Evolutionary conservation across 2,888 invertebrate genomes (phyloP), one percentile per base, ranked within the genome.

Genomic region (Temnothorax rugatulus): DNA sequence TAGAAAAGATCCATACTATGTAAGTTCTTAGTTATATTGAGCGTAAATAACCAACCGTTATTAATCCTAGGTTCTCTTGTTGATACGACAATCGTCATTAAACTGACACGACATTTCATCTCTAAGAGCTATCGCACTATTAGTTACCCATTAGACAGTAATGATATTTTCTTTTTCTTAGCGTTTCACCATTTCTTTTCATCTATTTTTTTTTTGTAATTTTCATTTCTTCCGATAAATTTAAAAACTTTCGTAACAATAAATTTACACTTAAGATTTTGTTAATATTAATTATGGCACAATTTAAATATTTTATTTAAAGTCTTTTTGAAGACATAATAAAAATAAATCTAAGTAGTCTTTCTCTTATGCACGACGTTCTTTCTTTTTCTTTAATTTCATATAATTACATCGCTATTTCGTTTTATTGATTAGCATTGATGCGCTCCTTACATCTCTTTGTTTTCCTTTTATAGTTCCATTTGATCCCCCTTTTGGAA

Each of bases 301-400:
- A 93, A 94, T 94, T 94, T 94, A 93, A 94, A 94, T 94, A 94
- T 94, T 94, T 94, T 93, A 94, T 94, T 94, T 94, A 93, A 93
- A 94, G 93, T 94, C 94, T 94, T 94, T 94, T 93, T 92, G 91
- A 93, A 94, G 94, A 94, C 94, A 94, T 94, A 93, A 94, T 94
- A 94, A 94, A 94, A 94, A 95, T 94, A 95, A 94, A 94, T 94
- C 93, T 94, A 94, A 93, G 93, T 94, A 94, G 94, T 94, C 94
- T 94, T 94, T 94, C 93, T 92, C 92, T 93, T 93, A 92, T 92
- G 92, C 91, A 93, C 91, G 93, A 94, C 93, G 92, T 92, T 91
- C 91, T 92, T 89, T 82, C 83, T 87, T 87, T 85, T 88, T 87
- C 52, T 82, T 86, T 85, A 75, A 88, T 89, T 87, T 83, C 87